Evolutionary conservation across 1,140 invertebrate species (phyloP), one percentile per base, ranked within the genome.

Genomic region (Bombus picipes): DNA sequence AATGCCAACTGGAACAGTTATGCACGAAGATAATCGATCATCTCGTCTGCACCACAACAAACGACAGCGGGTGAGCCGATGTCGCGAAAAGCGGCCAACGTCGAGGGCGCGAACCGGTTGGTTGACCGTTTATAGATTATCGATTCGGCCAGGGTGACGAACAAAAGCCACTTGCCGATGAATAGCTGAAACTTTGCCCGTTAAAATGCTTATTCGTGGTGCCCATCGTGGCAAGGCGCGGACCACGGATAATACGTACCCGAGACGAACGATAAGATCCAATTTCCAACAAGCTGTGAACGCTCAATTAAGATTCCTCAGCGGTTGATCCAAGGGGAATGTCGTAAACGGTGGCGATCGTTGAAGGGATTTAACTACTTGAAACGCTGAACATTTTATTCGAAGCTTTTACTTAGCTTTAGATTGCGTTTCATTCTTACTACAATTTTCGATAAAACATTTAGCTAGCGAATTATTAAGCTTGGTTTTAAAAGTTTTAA

Each of bases 121-220:
- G 83, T 76, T 72, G 81, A 83, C 88, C 88, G 86, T 90, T 90
- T 90, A 90, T 90, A 90, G 89, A 90, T 90, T 89, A 90, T 90
- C 89, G 89, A 90, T 90, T 82, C 81, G 85, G 25, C 65, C 57
- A 71, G 77, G 85, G 81, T 87, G 79, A 89, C 88, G 71, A 85
- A 88, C 89, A 88, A 89, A 90, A 89, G 89, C 85, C 81, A 89
- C 82, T 79, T 81, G 76, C 80, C 53, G 43, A 62, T 76, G 86
- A 86, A 41, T 47, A 34, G 66, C 65, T 83, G 82, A 90, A 90
- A 66, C 76, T 89, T 86, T 53, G 65, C 62, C 83, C 83, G 86
- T 88, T 90, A 86, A 87, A 83, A 82, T 80, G 68, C 47, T 85
- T 84, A 75, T 74, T 32, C n/a, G 25, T 12, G 66, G 18, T 57